phyloP scores from a whole-genome alignment of 1,140 invertebrate species.

The Eupristina koningsbergeri region DNA sequence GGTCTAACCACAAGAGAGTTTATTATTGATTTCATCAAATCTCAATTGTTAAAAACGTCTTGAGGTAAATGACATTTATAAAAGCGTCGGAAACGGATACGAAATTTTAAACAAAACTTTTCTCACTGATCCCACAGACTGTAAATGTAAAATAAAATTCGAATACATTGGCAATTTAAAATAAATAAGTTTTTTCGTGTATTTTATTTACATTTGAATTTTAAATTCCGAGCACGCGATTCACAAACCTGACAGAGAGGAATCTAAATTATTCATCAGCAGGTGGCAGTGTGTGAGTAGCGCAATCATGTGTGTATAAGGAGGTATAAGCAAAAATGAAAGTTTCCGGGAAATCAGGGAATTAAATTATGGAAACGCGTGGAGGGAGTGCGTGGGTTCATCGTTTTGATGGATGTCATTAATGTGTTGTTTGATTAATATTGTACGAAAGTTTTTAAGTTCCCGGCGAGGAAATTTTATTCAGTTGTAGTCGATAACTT shows the following conservation, averaged over 20 bases:
- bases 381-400: neutral
- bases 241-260: neutral
- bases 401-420: neutral
- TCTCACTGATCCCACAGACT: no score
- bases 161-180: neutral
- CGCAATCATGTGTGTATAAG: no score
- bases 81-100: no score
- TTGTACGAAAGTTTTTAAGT: neutral
- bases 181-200: neutral
- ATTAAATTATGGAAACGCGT: neutral
- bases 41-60: no score
- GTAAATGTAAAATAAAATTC: no score
- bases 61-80: no score
- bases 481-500: no score
- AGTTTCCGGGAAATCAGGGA: neutral
- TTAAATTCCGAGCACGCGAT: constrained; percentile 5
- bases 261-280: constrained; percentile 32
- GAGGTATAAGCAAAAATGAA: neutral
- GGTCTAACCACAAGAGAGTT: no score
- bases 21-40: no score
- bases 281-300: no score
- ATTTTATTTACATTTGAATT: constrained; percentile 18
- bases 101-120: no score
- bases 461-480: neutral
- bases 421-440: neutral